phyloP scores from a whole-genome alignment of 2,797 vertebrate species.

The Etheostoma perlongum region DNA sequence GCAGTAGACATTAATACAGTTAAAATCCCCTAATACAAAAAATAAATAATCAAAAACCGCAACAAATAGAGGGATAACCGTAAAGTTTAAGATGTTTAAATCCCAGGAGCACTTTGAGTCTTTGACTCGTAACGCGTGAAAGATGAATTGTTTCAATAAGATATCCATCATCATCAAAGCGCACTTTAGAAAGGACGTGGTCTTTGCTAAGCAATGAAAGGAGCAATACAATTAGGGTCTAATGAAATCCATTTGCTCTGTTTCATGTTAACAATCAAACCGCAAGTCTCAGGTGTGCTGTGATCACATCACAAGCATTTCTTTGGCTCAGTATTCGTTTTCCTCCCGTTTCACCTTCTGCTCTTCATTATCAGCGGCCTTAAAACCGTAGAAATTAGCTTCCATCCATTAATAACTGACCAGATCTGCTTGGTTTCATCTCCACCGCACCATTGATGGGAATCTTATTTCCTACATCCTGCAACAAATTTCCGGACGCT shows the following conservation, averaged over 20 bases:
- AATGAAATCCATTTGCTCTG: constrained; percentile 67
- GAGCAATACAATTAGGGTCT: constrained; percentile 42
- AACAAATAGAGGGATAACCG: constrained; percentile 7
- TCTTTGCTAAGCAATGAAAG: constrained; percentile 41
- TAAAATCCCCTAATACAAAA: background rate
- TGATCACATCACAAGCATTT: constrained; percentile 45
- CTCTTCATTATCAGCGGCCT: constrained; percentile 35
- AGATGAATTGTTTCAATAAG: constrained; percentile 60
- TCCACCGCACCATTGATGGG: constrained; percentile 49
- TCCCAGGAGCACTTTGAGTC: constrained; percentile 25
- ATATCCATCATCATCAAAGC: constrained; percentile 65
- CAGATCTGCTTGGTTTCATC: constrained; percentile 58
- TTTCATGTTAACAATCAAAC: constrained; percentile 55
- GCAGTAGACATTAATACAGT: background rate
- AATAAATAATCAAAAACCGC: constrained; percentile 9
- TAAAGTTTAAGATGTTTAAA: constrained; percentile 26
- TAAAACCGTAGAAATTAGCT: constrained; percentile 52
- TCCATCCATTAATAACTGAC: constrained; percentile 56
- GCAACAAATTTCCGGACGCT: constrained; percentile 77
- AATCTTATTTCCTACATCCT: constrained; percentile 79
- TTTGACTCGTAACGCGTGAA: constrained; percentile 23
- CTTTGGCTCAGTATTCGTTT: constrained; percentile 16
- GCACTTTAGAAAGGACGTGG: constrained; percentile 35
- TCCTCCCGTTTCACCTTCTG: constrained; percentile 33
- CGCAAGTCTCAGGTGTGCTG: constrained; percentile 56